Conservation (phyloP, 2,797 vertebrate genomes). For the Morus bassanus region DNA sequence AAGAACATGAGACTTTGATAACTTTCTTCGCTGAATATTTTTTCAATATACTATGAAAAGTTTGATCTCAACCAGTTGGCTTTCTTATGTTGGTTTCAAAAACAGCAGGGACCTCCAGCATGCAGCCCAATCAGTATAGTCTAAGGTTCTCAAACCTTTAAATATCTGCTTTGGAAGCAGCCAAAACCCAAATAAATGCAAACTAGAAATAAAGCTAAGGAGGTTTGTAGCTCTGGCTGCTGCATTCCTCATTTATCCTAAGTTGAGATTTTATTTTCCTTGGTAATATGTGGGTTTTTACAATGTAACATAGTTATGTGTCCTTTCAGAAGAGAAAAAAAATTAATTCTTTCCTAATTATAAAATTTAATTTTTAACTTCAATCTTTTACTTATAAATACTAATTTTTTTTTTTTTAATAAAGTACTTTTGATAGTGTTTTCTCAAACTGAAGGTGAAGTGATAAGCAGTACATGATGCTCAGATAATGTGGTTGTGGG, state of each 20-base stretch:
- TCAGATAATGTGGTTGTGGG: background rate
- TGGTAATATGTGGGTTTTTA: background rate
- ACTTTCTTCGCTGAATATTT: background rate
- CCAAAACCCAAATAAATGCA: conserved; percentile 1
- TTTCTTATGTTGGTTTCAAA: background rate
- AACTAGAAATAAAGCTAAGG: conserved; percentile 34
- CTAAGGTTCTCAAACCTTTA: background rate
- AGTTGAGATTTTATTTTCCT: background rate
- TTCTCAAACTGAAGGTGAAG: background rate
- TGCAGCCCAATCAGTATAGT: background rate
- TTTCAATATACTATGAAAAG: background rate
- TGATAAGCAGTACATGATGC: background rate
- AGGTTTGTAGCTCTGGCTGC: background rate
- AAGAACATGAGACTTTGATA: background rate
- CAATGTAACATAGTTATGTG: rapidly evolving
- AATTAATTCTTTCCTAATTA: background rate
- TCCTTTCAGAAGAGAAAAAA: background rate
- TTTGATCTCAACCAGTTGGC: background rate
- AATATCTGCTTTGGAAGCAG: background rate
- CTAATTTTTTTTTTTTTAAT: background rate
- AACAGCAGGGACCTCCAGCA: background rate
- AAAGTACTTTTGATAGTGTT: background rate
- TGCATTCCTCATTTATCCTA: background rate
- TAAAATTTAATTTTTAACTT: background rate
- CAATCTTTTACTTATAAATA: background rate